Conservation (phyloP, 1,140 invertebrate genomes). For the Zaprionus gabonicus region DNA sequence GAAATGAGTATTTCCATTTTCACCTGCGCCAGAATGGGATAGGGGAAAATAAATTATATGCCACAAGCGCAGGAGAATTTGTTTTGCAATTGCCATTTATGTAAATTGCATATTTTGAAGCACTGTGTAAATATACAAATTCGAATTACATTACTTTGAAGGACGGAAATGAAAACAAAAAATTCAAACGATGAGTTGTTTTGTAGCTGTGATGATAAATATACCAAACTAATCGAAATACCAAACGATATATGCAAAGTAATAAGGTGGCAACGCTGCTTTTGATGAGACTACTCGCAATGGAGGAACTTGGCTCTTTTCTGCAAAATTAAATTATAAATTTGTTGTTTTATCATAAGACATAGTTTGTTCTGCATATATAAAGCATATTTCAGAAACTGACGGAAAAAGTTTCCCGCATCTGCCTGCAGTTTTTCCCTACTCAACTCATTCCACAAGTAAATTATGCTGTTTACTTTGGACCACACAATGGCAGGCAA, state of each 20-base stretch:
- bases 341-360: not conserved
- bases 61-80: not conserved
- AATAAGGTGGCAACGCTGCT: not conserved
- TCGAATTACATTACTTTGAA: not conserved
- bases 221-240: not conserved
- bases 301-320: not conserved
- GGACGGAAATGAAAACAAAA: not conserved
- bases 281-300: not conserved
- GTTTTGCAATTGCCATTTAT: constrained; percentile 2
- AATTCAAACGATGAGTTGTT: not conserved
- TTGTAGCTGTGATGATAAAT: not conserved
- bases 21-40: not conserved
- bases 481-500: constrained; percentile 26
- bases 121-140: not conserved
- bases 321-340: not conserved
- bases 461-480: constrained; percentile 3
- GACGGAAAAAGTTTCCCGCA: constrained; percentile 3
- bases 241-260: not conserved
- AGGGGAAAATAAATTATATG: constrained; percentile 11
- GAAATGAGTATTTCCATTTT: constrained; percentile 15
- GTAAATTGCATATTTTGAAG: not conserved
- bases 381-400: not conserved
- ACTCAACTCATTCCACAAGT: not conserved
- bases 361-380: constrained; percentile 1
- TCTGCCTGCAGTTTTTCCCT: not conserved